A percentile compares a stretch with the other conserved stretches of the same genome.
phyloP scores from a whole-genome alignment of 1,140 invertebrate genomes.

The Eueides isabella region DNA sequence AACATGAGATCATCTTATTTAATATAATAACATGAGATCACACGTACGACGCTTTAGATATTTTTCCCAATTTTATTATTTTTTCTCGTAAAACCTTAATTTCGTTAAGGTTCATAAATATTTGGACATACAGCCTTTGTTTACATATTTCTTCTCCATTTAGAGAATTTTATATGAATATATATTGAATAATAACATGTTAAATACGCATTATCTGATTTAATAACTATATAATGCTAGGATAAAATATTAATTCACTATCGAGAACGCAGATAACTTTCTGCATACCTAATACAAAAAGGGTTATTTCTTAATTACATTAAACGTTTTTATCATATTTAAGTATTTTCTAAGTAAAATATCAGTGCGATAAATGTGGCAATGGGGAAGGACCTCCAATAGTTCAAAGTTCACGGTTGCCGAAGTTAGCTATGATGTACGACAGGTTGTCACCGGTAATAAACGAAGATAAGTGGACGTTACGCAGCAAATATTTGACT shows the following conservation, averaged over 20 bases:
- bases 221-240: neutral
- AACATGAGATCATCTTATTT: neutral
- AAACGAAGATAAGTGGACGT: neutral
- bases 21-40: too few relatives aligned
- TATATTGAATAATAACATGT: too few relatives aligned
- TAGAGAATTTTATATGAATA: too few relatives aligned
- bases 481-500: slow-evolving; percentile 6
- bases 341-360: neutral
- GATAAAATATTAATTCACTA: neutral
- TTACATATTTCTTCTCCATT: too few relatives aligned
- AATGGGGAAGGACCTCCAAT: slow-evolving; percentile 18
- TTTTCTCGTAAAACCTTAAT: too few relatives aligned
- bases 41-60: too few relatives aligned
- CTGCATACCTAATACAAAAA: too few relatives aligned
- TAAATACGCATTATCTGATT: neutral
- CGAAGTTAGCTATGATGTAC: slow-evolving; percentile 27
- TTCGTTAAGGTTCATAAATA: too few relatives aligned
- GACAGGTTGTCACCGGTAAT: neutral
- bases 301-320: too few relatives aligned
- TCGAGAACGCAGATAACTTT: neutral
- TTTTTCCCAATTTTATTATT: too few relatives aligned
- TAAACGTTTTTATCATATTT: too few relatives aligned
- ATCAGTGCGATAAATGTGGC: neutral
- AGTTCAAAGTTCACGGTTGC: slow-evolving; percentile 37
- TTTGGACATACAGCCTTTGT: too few relatives aligned